These are phyloP conservation scores for Mystacornis crossleyi DNA, from an alignment of 2,113 vertebrate species.

Conservation along the genomic window DNA sequence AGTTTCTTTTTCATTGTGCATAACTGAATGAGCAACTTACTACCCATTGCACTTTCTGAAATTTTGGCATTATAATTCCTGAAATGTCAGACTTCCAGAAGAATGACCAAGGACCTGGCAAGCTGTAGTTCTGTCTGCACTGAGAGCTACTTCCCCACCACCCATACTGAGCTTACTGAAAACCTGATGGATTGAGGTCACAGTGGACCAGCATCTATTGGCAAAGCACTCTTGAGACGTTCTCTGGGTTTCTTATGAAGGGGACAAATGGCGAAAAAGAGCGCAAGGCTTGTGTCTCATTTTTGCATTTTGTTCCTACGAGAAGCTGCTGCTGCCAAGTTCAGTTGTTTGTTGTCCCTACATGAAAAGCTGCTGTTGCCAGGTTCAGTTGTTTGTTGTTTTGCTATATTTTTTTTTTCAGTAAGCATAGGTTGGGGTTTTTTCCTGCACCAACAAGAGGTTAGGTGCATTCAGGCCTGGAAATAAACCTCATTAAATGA, in stretches of 20 bases:
- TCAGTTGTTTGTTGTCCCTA: not conserved
- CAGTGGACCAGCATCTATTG: not conserved
- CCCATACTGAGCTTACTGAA: not conserved
- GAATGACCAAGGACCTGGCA: not conserved
- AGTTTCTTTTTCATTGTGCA: not conserved
- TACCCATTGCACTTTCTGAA: not conserved
- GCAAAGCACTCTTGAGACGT: not conserved
- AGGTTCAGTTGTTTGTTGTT: not conserved
- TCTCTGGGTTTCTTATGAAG: not conserved
- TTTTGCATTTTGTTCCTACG: not conserved
- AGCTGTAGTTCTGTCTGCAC: not conserved
- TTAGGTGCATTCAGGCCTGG: not conserved
- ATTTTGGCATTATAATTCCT: not conserved
- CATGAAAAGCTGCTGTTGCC: conserved; percentile 1
- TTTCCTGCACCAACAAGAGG: not conserved
- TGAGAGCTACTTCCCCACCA: not conserved
- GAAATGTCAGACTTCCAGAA: not conserved
- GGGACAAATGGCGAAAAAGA: not conserved
- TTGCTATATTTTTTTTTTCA: not conserved
- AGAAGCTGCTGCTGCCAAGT: conserved; percentile 18
- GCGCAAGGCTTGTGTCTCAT: not conserved
- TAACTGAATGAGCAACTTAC: not conserved
- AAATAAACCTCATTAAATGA: not conserved
- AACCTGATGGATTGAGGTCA: not conserved
- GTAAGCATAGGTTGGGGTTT: not conserved